These are phyloP conservation scores for Galerucella pusilla DNA, from an alignment of 2,888 invertebrate genomes.

Conservation along the genomic window DNA sequence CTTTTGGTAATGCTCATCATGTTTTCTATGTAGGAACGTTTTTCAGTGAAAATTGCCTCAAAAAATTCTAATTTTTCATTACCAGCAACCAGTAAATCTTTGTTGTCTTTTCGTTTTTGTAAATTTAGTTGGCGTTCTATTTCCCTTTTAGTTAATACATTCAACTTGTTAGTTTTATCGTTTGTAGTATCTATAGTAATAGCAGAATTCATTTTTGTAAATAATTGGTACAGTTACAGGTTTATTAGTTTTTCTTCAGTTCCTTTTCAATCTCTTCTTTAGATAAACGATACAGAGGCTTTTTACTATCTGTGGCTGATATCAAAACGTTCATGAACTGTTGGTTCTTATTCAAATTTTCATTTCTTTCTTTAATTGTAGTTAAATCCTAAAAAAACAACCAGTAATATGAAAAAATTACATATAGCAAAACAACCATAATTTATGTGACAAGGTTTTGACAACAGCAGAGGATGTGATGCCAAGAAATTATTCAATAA, in stretches of 20 bases:
- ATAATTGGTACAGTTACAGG: constrained; percentile 36
- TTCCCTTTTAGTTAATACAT: constrained; percentile 68
- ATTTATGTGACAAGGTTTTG: background rate
- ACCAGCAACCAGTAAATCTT: constrained; percentile 71
- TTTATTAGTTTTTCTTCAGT: constrained; percentile 62
- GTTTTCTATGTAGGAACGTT: constrained; percentile 74
- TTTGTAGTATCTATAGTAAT: constrained; percentile 53
- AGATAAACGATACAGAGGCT: constrained; percentile 65
- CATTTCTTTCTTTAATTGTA: constrained; percentile 51
- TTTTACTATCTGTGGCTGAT: constrained; percentile 65
- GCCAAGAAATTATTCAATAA: background rate
- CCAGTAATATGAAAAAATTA: background rate
- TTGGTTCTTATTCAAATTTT: constrained; percentile 56
- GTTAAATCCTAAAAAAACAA: constrained; percentile 63
- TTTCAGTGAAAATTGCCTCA: constrained; percentile 75
- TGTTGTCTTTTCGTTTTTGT: constrained; percentile 74
- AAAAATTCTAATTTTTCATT: constrained; percentile 79
- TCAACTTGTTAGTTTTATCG: constrained; percentile 64
- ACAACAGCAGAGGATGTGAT: background rate
- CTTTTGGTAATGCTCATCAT: constrained; percentile 66
- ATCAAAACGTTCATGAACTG: constrained; percentile 65
- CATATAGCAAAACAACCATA: background rate
- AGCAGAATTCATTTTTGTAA: constrained; percentile 30
- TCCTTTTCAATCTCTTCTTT: constrained; percentile 66
- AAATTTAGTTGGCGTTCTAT: constrained; percentile 74